Base-by-base conservation (phyloP, 1,140 invertebrate species). In the Lepidostoma basale region DNA sequence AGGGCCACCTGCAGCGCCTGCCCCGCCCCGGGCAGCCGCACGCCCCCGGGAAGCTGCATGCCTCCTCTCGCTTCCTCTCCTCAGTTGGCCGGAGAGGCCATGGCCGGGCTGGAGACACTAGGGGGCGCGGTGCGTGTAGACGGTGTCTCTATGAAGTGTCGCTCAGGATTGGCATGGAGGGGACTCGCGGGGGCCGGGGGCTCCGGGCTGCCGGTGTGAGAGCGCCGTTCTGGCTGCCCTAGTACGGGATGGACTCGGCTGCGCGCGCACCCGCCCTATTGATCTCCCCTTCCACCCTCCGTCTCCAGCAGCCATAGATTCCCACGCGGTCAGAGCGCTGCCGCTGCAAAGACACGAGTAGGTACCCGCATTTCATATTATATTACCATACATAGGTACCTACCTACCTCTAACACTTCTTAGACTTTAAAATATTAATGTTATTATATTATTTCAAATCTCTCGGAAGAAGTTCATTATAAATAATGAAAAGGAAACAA, bases 1-100 rank as follows among this genome's bases (percentile, higher is more conserved):
- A 90, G 88, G 1, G 90, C 89, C 54, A 92, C 90, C 76, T 91
- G 91, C 68, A 93, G 76, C 14, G 89, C 88, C 74, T 91, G 91
- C 73, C 86, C 85, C 44, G 92, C 76, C 25, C 90, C 89, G 12
- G 92, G 92, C 72, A 91, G 81, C 52, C 81, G 83, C 60, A 66
- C 60, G 82, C 36, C 59, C 56, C 54, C 49, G 23, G 28, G 36
- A 54, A 54, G 20, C 1, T 65, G 45, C 44, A 52, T 52, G 12
- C 3, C 16, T 4, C 26, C 54, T 23, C 18, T 45, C 18, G 14
- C 8, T 52, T 20, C 6, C 25, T 23, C 5, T 9, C 4, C 3
- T 33, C 23, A 56, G 23, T 56, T 56, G 26, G 14, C 16, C 18
- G 22, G 6, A 52, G 25, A 52, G 3, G 9, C 6, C 9, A 9